Base-by-base conservation (phyloP, 2,113 vertebrate genomes). In the Oncorhynchus tshawytscha region DNA sequence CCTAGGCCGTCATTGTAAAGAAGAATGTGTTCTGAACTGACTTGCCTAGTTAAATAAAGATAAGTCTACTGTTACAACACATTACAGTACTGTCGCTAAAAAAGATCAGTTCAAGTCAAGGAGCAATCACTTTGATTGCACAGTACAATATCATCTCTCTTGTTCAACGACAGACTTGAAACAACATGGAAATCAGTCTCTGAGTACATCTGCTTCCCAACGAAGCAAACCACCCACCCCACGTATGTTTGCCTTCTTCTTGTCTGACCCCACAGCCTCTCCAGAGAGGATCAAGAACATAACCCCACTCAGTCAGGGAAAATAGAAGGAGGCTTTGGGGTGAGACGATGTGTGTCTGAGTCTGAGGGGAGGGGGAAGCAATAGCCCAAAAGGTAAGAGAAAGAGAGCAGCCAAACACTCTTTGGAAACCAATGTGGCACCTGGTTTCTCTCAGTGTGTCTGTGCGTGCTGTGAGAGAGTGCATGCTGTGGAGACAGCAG, bases 371-470 rank as follows among this genome's bases (percentile, higher is more conserved):
- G 65, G 27, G 27, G 27, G 62, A 68, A 18, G 51, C 15, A 5
- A 54, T 54, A 18, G 51, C 51, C 51, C 51, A 54, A 54, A 72
- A 70, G 49, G 31, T 15, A 71, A 22, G 76, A 78, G 70, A 73
- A 62, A 67, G 31, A 65, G 78, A 27, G 80, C 71, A 71, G 79
- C 78, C 78, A 73, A 67, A 87, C 86, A 89, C 88, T 84, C 89
- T 90, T 45, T 77, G 79, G 13, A 74, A 86, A 75, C 75, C n/a
- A n/a, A 71, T 81, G 70, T 77, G 27, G 82, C 88, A 89, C 90
- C 93, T 94, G 92, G 88, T 94, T 92, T 87, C 83, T 92, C 78
- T 94, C 92, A 91, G 75, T 4, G 54, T 62, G 49, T 76, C 72
- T 78, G 66, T 79, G 75, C 57, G 77, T 81, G 80, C 72, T 78